Evolutionary conservation across 2,888 invertebrate species (phyloP).

Genomic region (Punctoribates punctum): DNA sequence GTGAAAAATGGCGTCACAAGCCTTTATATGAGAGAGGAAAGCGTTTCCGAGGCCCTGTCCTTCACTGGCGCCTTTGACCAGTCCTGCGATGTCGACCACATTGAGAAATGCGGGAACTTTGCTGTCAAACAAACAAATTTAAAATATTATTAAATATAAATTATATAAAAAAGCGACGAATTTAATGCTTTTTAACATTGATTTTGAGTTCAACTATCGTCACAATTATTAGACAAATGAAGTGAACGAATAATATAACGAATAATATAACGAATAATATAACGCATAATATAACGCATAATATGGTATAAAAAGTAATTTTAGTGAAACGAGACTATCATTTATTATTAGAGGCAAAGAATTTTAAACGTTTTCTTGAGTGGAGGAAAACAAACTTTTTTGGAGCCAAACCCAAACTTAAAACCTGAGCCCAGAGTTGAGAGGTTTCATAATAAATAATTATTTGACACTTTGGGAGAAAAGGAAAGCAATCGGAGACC

Average conservation of each 20-base stretch:
- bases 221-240: background rate
- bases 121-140: constrained; percentile 62
- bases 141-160: constrained; percentile 14
- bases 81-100: constrained; percentile 96
- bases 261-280: no score
- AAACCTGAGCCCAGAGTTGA: background rate
- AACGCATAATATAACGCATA: no score
- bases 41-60: constrained; percentile 98
- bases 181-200: background rate
- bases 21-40: constrained; percentile 96
- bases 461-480: constrained; percentile 19
- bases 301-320: constrained; percentile 9
- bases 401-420: background rate
- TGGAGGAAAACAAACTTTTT: constrained; percentile 8
- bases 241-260: background rate
- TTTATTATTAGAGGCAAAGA: constrained; percentile 21
- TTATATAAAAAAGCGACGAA: background rate
- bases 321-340: constrained; percentile 16
- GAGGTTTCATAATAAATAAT: constrained; percentile 14
- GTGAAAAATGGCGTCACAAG: constrained; percentile 97
- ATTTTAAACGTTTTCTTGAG: constrained; percentile 19
- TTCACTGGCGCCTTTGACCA: constrained; percentile 96
- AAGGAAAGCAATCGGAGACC: background rate
- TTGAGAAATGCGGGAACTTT: constrained; percentile 97
- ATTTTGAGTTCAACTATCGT: background rate